These are phyloP conservation scores for Hoplodrina blanda DNA, from an alignment of 2,888 invertebrate species.

Conservation along the genomic window DNA sequence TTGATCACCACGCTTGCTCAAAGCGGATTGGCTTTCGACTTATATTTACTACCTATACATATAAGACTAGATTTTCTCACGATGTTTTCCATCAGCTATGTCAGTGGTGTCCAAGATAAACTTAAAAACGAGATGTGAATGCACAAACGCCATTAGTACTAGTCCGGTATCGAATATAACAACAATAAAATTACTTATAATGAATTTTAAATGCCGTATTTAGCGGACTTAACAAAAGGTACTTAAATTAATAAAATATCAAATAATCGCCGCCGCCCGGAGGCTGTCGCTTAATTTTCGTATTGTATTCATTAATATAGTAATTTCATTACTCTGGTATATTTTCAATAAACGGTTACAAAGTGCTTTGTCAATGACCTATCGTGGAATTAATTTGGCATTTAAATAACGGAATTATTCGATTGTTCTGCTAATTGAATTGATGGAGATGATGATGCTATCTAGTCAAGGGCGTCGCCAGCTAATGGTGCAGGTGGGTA, in stretches of 20 bases:
- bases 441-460: background rate
- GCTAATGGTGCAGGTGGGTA: too few species aligned
- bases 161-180: too few species aligned
- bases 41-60: too few species aligned
- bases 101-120: too few species aligned
- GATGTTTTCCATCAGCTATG: too few species aligned
- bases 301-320: slow-evolving; percentile 28
- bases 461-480: too few species aligned
- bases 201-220: background rate
- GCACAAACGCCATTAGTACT: too few species aligned
- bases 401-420: slow-evolving; percentile 19
- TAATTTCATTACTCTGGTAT: slow-evolving; percentile 27
- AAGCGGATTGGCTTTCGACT: too few species aligned
- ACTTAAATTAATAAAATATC: slow-evolving; percentile 27
- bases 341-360: slow-evolving; percentile 44
- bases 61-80: too few species aligned
- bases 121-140: too few species aligned
- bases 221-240: background rate
- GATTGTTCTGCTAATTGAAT: slow-evolving; percentile 10
- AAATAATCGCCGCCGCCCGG: slow-evolving; percentile 23
- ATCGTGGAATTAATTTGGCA: slow-evolving; percentile 31
- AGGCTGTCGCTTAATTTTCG: slow-evolving; percentile 24
- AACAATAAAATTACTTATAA: too few species aligned
- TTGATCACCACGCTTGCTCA: too few species aligned
- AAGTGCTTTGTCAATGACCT: slow-evolving; percentile 35